Conservation (phyloP, 2,797 vertebrate species). For the Enteromius mattozi region DNA sequence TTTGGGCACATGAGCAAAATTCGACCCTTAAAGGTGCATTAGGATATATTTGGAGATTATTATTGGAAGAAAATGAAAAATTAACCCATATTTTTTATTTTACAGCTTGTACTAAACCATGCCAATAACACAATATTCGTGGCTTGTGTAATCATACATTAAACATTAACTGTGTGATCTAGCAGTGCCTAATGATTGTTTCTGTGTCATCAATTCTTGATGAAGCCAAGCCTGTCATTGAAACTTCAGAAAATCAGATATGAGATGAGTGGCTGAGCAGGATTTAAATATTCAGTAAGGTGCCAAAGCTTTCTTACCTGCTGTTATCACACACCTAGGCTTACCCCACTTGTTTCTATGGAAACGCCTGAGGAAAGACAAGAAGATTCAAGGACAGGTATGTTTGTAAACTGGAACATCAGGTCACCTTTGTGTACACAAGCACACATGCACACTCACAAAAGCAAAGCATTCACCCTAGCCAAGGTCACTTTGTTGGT, state of each 20-base stretch:
- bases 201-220: constrained; percentile 28
- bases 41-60: not conserved
- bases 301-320: constrained; percentile 63
- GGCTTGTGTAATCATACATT: constrained; percentile 1
- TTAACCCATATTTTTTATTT: not conserved
- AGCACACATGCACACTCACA: constrained; percentile 55
- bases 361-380: constrained; percentile 75
- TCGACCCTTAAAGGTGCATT: not conserved
- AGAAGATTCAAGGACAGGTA: constrained; percentile 81
- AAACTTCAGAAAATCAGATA: constrained; percentile 25
- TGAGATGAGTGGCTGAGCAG: constrained; percentile 3
- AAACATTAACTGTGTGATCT: not conserved
- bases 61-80: not conserved
- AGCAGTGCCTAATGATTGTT: constrained; percentile 14
- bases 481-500: constrained; percentile 64
- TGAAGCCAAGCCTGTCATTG: constrained; percentile 20
- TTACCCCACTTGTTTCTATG: constrained; percentile 79
- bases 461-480: constrained; percentile 23
- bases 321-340: constrained; percentile 50
- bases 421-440: constrained; percentile 66
- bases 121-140: not conserved
- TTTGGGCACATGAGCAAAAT: not conserved
- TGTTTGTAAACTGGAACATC: constrained; percentile 79
- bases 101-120: not conserved
- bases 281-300: constrained; percentile 56